These are phyloP conservation scores for Datnioides undecimradiatus DNA, from an alignment of 2,113 vertebrate genomes.

Conservation along the genomic window DNA sequence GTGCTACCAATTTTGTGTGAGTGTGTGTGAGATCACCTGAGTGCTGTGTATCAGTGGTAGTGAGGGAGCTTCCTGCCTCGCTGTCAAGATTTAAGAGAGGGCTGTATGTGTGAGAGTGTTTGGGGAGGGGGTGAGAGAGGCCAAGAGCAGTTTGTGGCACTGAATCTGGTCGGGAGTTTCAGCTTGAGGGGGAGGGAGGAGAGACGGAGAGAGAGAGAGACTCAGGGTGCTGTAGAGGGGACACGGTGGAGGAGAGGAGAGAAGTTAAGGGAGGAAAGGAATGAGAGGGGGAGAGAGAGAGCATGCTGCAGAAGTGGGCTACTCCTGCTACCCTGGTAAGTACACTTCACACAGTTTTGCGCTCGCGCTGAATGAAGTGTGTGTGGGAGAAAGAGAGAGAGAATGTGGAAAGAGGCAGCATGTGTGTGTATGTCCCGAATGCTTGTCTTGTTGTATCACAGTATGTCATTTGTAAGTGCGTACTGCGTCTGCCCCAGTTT, in stretches of 20 bases:
- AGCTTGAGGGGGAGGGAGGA: slow-evolving; percentile 40
- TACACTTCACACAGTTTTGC: slow-evolving; percentile 68
- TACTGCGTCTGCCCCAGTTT: slow-evolving; percentile 73
- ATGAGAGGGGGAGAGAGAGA: slow-evolving; percentile 59
- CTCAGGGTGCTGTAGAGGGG: slow-evolving; percentile 61
- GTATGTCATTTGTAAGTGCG: slow-evolving; percentile 63
- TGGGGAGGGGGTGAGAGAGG: slow-evolving; percentile 21
- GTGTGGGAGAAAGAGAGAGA: slow-evolving; percentile 19
- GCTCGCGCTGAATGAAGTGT: slow-evolving; percentile 59
- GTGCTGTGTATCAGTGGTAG: slow-evolving; percentile 59
- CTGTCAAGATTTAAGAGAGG: slow-evolving; percentile 64
- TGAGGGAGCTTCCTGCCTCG: slow-evolving; percentile 75
- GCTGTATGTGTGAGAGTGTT: slow-evolving; percentile 43
- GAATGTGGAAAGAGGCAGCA: slow-evolving; percentile 32
- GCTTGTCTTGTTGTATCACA: slow-evolving; percentile 53
- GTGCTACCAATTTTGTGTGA: slow-evolving; percentile 58
- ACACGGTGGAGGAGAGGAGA: slow-evolving; percentile 44
- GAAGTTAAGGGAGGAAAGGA: slow-evolving; percentile 48
- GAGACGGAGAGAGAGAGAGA: slow-evolving; percentile 45
- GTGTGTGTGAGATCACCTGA: slow-evolving; percentile 69
- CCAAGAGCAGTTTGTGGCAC: slow-evolving; percentile 64
- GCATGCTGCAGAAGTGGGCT: slow-evolving; percentile 72
- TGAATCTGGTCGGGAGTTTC: slow-evolving; percentile 69
- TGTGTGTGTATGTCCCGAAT: slow-evolving; percentile 33
- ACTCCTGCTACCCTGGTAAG: slow-evolving; percentile 78